These are phyloP conservation scores for Psittacara wagleri DNA, from an alignment of 2,113 vertebrate genomes.

Conservation along the genomic window DNA sequence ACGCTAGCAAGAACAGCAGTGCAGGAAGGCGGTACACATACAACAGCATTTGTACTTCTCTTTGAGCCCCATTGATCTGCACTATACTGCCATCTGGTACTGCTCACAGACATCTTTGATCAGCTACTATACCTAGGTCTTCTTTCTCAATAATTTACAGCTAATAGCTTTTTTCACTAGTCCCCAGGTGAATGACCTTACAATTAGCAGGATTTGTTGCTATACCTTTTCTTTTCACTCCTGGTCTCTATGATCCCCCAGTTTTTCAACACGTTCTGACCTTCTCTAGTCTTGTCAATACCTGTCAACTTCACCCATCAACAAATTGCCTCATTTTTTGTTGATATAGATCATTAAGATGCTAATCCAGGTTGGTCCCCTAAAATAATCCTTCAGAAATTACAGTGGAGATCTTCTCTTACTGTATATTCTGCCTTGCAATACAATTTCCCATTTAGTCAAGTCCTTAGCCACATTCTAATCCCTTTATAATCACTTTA, in stretches of 20 bases:
- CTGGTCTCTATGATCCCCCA: background rate
- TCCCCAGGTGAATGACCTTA: background rate
- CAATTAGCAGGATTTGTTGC: background rate
- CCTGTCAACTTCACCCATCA: background rate
- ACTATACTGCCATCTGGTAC: background rate
- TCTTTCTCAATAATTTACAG: background rate
- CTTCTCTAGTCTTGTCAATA: background rate
- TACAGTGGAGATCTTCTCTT: conserved; percentile 25
- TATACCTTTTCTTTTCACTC: background rate
- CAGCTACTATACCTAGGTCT: background rate
- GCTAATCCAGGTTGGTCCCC: conserved; percentile 32
- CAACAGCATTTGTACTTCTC: background rate
- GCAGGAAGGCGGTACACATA: background rate
- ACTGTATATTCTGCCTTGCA: conserved; percentile 6
- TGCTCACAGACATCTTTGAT: background rate
- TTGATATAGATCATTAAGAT: conserved; percentile 25
- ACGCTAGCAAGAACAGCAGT: background rate
- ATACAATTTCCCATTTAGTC: conserved; percentile 57
- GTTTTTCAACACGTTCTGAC: background rate
- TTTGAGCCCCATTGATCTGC: background rate
- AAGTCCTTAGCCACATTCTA: conserved; percentile 53
- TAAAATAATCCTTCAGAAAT: conserved; percentile 63
- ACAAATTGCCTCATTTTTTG: background rate
- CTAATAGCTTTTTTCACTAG: background rate
- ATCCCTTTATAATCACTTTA: conserved; percentile 69